Evolutionary conservation across 2,888 invertebrate genomes (phyloP), one percentile per base, ranked within the genome.

Genomic region (Chymomyza procnemis): DNA sequence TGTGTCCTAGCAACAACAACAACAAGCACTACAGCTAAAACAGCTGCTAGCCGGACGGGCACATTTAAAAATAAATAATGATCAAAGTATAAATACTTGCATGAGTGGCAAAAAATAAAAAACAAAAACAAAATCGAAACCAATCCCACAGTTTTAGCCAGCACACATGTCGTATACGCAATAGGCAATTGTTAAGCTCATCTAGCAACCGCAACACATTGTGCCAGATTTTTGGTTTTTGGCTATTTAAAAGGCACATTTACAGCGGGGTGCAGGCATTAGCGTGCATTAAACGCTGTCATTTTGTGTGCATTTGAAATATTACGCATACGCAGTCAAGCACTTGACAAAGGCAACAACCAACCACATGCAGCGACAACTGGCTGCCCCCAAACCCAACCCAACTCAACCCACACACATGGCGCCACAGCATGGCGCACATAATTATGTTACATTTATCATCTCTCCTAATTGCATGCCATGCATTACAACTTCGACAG

Each of bases 31-130:
- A 16, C 22, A 60, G n/a, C 26, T 61, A 75, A 46, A 77, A 73
- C 68, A 75, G 72, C 72, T 70, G 78, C 41, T 19, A 41, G 48
- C 8, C 46, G 64, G 69, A 12, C 12, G 26, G 60, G 65, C 71
- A 22, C 71, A 75, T 83, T 86, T 81, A 84, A 83, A 86, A 85
- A 84, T 79, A 86, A 86, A 86, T 86, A 86, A 80, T 77, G 85
- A 76, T 73, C 80, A 72, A 66, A 74, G 82, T 80, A 80, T 80
- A 76, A 78, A 85, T 71, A 41, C 30, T 34, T 34, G 34, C 9
- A 14, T 46, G 41, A 14, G 41, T 21, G 12, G 30, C 48, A 26
- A 19, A 0, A 57, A 57, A 57, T 9, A 26, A 48, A 48, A 50
- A n/a, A 18, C n/a, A 19, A 0, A 57, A 57, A 57, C 5, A 26